A percentile compares a stretch with the other conserved stretches of the same genome.
Conservation (phyloP, 2,888 invertebrate genomes). For the Eupeodes luniger region DNA sequence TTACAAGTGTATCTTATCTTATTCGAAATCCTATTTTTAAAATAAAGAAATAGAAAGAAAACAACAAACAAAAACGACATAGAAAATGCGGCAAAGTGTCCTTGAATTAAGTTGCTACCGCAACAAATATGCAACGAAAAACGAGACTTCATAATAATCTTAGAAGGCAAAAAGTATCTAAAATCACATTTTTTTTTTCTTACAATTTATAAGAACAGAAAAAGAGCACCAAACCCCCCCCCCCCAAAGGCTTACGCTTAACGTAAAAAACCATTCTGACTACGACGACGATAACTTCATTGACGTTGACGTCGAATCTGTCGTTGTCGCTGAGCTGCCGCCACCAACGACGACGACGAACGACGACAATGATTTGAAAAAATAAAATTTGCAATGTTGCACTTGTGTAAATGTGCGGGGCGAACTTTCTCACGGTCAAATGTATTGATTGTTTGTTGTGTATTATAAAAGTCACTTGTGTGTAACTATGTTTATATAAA, state of each 20-base stretch:
- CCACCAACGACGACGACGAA: slow-evolving; percentile 5
- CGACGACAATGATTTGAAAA: slow-evolving; percentile 22
- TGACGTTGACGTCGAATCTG: no score
- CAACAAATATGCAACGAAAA: slow-evolving; percentile 31
- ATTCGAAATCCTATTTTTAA: slow-evolving; percentile 32
- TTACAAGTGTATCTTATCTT: slow-evolving; percentile 29
- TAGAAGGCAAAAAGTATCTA: slow-evolving; percentile 54
- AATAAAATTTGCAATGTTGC: slow-evolving; percentile 34
- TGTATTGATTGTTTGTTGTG: slow-evolving; percentile 70
- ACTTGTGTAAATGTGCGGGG: slow-evolving; percentile 45
- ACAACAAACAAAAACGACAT: no score
- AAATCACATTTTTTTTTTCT: slow-evolving; percentile 22
- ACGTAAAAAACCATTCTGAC: not conserved
- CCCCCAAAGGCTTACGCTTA: not conserved
- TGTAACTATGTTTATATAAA: not conserved
- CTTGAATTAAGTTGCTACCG: slow-evolving; percentile 48
- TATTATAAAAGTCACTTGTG: slow-evolving; percentile 41
- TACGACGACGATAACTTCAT: not conserved
- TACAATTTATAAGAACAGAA: not conserved
- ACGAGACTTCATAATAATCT: slow-evolving; percentile 43
- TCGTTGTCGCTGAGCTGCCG: not conserved
- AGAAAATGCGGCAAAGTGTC: slow-evolving; percentile 35
- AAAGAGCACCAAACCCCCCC: not conserved
- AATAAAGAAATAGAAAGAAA: slow-evolving; percentile 4
- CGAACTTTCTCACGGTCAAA: slow-evolving; percentile 72